These are phyloP conservation scores for Gryon sp. DNA, from an alignment of 1,140 invertebrate genomes.

Conservation along the genomic window DNA sequence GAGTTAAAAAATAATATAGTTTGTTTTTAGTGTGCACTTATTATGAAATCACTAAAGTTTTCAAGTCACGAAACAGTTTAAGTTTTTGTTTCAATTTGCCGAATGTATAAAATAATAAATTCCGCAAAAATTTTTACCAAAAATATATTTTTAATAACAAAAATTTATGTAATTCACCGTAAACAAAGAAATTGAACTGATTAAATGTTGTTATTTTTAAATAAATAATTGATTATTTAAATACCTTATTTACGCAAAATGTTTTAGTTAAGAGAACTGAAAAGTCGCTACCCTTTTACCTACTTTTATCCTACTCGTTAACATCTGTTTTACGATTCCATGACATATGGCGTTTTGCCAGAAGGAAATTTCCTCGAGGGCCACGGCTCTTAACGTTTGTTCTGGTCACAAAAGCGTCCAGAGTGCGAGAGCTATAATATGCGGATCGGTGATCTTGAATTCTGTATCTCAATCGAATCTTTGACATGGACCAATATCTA, in stretches of 20 bases:
- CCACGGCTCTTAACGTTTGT: slow-evolving; percentile 37
- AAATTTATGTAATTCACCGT: no score
- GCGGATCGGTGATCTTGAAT: slow-evolving; percentile 33
- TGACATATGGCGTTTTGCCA: not conserved
- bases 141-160: no score
- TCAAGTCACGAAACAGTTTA: slow-evolving; percentile 34
- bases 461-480: slow-evolving; percentile 20
- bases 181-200: no score
- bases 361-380: slow-evolving; percentile 19
- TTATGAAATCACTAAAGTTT: slow-evolving; percentile 31
- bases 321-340: slow-evolving; percentile 31
- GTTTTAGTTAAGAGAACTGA: no score
- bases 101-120: no score
- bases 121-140: no score
- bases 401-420: slow-evolving; percentile 44
- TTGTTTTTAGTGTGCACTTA: no score
- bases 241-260: no score
- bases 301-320: not conserved
- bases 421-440: slow-evolving; percentile 40
- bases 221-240: no score
- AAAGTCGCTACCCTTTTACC: slow-evolving; percentile 13
- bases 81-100: slow-evolving; percentile 12
- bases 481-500: slow-evolving; percentile 24
- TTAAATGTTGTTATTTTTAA: no score
- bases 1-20: no score